Conservation (phyloP, 2,888 invertebrate species). For the Limulus polyphemus region DNA sequence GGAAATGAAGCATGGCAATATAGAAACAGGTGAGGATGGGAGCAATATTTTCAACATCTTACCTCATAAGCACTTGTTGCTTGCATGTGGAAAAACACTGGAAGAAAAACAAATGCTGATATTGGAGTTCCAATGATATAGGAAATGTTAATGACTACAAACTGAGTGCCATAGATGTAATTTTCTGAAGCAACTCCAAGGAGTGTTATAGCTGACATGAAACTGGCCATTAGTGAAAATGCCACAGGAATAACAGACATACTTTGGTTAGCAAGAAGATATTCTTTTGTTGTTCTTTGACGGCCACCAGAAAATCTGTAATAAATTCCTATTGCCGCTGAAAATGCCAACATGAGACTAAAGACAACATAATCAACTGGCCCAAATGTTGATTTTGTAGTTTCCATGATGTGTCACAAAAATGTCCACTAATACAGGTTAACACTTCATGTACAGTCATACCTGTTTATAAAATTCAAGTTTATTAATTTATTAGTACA, state of each 20-base stretch:
- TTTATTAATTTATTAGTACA: too few relatives aligned
- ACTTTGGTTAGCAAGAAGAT: constrained; percentile 60
- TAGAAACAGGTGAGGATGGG: too few relatives aligned
- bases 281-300: constrained; percentile 58
- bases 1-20: too few relatives aligned
- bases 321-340: constrained; percentile 53
- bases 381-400: constrained; percentile 2
- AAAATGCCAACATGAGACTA: constrained; percentile 14
- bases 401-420: too few relatives aligned
- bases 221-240: constrained; percentile 82
- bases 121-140: constrained; percentile 64
- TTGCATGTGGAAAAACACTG: constrained; percentile 70
- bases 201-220: constrained; percentile 79
- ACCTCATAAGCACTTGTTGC: constrained; percentile 54
- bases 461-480: too few relatives aligned
- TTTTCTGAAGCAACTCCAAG: constrained; percentile 80
- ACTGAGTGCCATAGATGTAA: constrained; percentile 68
- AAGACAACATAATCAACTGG: constrained; percentile 17
- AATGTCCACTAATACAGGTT: too few relatives aligned
- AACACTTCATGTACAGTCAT: too few relatives aligned
- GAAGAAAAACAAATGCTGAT: constrained; percentile 61
- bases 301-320: constrained; percentile 71
- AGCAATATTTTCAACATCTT: background rate
- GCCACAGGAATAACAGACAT: constrained; percentile 70
- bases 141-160: constrained; percentile 61